Conservation (phyloP, 1,140 invertebrate species). For the Stegodyphus dumicola region DNA sequence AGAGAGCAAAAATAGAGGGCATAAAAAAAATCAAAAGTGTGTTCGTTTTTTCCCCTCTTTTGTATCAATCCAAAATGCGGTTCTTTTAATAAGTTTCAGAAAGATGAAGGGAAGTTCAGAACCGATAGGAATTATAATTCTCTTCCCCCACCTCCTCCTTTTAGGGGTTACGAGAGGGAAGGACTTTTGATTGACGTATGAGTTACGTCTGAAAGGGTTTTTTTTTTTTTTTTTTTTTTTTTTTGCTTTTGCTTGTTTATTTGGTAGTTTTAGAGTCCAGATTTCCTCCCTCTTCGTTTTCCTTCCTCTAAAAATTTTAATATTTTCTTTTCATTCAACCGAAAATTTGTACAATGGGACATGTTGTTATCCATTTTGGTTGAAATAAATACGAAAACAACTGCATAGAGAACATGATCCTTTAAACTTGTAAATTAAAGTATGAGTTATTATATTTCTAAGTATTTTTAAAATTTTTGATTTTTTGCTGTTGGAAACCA, state of each 20-base stretch:
- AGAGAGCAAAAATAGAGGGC: neutral
- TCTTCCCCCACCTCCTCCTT: neutral
- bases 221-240: no score
- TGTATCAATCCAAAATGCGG: slow-evolving; percentile 8
- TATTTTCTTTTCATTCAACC: no score
- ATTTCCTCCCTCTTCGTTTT: neutral
- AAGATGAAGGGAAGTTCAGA: slow-evolving; percentile 2
- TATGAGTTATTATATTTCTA: no score
- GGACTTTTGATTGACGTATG: slow-evolving; percentile 25
- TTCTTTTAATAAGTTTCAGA: neutral
- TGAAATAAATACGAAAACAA: no score
- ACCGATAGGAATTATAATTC: slow-evolving; percentile 22
- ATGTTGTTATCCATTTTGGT: no score
- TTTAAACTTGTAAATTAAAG: no score
- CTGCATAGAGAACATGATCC: no score
- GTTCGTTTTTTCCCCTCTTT: neutral
- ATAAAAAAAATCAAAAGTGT: slow-evolving; percentile 1
- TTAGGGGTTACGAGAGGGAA: slow-evolving; percentile 1
- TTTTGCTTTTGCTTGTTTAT: neutral
- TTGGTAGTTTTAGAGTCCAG: no score
- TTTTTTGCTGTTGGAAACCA: no score
- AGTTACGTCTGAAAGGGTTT: slow-evolving; percentile 19
- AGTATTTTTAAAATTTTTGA: no score
- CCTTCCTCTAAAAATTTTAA: neutral
- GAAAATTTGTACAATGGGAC: no score